Percentiles rank a stretch among this genome's conserved stretches.
Evolutionary conservation across 2,888 invertebrate genomes (phyloP).

Genomic region (Patella caerulea): DNA sequence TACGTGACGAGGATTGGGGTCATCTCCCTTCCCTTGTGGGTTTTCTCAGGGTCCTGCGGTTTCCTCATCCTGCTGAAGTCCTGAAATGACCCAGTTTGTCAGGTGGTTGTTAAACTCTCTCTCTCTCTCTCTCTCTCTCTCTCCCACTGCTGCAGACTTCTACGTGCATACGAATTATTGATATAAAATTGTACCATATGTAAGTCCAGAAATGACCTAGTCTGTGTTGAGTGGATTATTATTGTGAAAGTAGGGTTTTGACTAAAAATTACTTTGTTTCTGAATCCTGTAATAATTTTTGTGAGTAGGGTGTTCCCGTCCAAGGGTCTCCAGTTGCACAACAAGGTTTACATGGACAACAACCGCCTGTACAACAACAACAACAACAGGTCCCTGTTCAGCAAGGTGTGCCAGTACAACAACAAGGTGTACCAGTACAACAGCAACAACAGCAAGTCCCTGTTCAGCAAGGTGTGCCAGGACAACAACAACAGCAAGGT

Average conservation of each 20-base stretch:
- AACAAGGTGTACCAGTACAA: too few relatives aligned
- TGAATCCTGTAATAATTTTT: background rate
- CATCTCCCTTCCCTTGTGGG: too few relatives aligned
- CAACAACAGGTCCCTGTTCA: slow-evolving; percentile 1
- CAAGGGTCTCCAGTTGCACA: background rate
- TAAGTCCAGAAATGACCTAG: background rate
- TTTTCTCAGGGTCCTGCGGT: too few relatives aligned
- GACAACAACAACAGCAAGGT: slow-evolving; percentile 14
- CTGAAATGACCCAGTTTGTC: too few relatives aligned
- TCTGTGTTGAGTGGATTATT: background rate
- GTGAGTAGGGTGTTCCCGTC: background rate
- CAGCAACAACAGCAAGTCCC: slow-evolving; percentile 2
- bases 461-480: background rate
- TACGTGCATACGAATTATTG: too few relatives aligned
- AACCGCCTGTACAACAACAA: slow-evolving; percentile 8
- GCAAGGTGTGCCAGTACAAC: background rate
- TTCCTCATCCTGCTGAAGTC: too few relatives aligned
- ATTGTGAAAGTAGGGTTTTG: background rate
- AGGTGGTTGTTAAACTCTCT: too few relatives aligned
- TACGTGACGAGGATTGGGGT: too few relatives aligned
- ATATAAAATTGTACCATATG: too few relatives aligned
- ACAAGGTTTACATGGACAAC: background rate
- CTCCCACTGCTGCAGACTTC: too few relatives aligned
- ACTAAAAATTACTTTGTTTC: background rate
- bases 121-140: too few relatives aligned